Evolutionary conservation across 2,888 invertebrate species (phyloP), one percentile per base, ranked within the genome.

Genomic region (Atrina japonica): DNA sequence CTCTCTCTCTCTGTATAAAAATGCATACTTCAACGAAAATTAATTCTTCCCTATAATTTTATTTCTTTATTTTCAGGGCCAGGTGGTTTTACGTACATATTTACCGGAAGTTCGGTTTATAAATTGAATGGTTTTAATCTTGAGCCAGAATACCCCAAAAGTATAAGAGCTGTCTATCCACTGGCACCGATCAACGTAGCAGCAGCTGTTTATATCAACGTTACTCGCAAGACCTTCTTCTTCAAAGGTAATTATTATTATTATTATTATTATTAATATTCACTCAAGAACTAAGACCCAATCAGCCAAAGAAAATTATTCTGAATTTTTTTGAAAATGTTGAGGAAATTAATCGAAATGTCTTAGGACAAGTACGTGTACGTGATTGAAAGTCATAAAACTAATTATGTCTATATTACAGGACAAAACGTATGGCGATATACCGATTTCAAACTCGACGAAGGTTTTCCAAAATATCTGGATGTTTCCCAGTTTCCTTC

Each of bases 391-490:
- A 5, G 35, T 35, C 35, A 35, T 35, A 35, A 35, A 5, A 11
- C 6, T 35, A 35, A n/a, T 35, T 49, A 49, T 2, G 59, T 11
- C 25, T 67, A 16, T 58, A 41, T 70, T 59, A 3, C 74, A 88
- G 87, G 80, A 3, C 67, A 73, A 18, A 78, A 72, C 9, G 67
- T 86, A 6, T 88, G 84, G 84, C 76, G 82, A 7, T 88, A 82
- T 66, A 83, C 80, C 9, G 81, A 82, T n/a, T 84, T 83, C 66
- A 66, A 43, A 35, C 67, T 85, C 16, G 83, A 85, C 43, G 25
- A 52, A 0, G 79, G 81, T 9, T 83, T 77, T 63, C 83, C 82
- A 0, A 70, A 63, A 30, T 43, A 63, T n/a, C 64, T 80, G 23
- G 53, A 69, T 35, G 64, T 58, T 6, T 25, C 29, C 14, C 68